These are phyloP conservation scores for Denticeps clupeoides DNA, from an alignment of 2,797 vertebrate genomes.

Conservation along the genomic window DNA sequence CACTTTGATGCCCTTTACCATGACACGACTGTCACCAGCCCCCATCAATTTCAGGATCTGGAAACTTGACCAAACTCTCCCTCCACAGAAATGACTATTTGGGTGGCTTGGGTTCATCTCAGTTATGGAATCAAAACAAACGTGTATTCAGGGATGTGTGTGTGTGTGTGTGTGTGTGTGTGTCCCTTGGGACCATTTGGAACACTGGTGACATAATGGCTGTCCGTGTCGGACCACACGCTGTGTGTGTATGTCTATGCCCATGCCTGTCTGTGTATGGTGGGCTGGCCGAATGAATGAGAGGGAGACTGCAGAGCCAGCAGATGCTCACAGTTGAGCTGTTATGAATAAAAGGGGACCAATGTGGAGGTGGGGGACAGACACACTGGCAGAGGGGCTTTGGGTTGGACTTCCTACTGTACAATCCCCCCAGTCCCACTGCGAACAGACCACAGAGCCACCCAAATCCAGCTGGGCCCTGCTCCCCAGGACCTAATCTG, in stretches of 20 bases:
- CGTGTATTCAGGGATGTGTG: slow-evolving; percentile 6
- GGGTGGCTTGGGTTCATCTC: too few species aligned
- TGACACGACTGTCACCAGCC: too few species aligned
- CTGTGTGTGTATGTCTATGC: slow-evolving; percentile 5
- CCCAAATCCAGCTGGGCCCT: too few species aligned
- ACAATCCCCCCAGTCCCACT: slow-evolving; percentile 7
- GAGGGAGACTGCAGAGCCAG: slow-evolving; percentile 24
- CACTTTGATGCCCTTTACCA: too few species aligned
- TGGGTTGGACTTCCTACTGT: slow-evolving; percentile 22
- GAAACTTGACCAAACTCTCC: too few species aligned
- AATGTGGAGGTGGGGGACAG: slow-evolving; percentile 10
- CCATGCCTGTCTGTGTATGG: slow-evolving; percentile 2
- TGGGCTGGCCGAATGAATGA: slow-evolving; percentile 13
- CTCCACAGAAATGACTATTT: too few species aligned
- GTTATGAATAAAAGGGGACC: slow-evolving; percentile 22
- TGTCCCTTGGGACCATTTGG: slow-evolving; percentile 4
- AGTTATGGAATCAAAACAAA: slow-evolving; percentile 19
- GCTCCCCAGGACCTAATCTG: too few species aligned
- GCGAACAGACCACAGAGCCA: too few species aligned
- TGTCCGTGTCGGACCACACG: not conserved
- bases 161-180: slow-evolving; percentile 21
- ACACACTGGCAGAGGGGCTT: slow-evolving; percentile 17
- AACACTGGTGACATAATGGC: too few species aligned
- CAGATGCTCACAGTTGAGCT: slow-evolving; percentile 30
- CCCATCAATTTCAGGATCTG: too few species aligned